Evolutionary conservation across 2,888 invertebrate genomes (phyloP).

Genomic region (Carcina quercana): DNA sequence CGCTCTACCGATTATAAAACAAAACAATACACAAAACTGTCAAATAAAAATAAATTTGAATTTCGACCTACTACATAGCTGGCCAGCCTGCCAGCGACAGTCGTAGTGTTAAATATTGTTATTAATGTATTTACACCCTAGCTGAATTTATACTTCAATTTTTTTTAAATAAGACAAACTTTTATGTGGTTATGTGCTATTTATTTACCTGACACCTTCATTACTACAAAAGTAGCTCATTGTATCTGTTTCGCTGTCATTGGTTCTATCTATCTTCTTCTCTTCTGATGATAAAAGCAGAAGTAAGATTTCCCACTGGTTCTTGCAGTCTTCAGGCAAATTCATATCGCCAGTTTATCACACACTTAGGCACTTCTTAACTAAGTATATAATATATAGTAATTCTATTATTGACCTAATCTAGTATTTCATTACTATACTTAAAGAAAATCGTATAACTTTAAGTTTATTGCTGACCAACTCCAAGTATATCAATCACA

Average conservation of each 20-base stretch:
- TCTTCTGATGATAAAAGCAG: conserved; percentile 57
- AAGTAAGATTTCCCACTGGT: conserved; percentile 62
- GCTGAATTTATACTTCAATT: not conserved
- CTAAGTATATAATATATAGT: too few relatives aligned
- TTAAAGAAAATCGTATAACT: too few relatives aligned
- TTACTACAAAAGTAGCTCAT: conserved; percentile 56
- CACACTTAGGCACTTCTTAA: conserved; percentile 14
- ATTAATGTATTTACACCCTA: not conserved
- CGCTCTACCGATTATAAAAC: too few relatives aligned
- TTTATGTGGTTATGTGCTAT: not conserved
- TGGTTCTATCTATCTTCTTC: conserved; percentile 54
- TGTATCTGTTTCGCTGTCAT: conserved; percentile 51
- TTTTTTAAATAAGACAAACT: not conserved
- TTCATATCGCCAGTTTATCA: conserved; percentile 28
- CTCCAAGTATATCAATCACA: too few relatives aligned
- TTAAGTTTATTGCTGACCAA: too few relatives aligned
- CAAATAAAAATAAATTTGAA: too few relatives aligned
- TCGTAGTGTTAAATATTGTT: too few relatives aligned
- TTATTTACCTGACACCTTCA: conserved; percentile 46
- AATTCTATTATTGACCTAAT: too few relatives aligned
- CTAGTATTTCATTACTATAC: too few relatives aligned
- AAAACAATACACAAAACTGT: too few relatives aligned
- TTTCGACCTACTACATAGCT: too few relatives aligned
- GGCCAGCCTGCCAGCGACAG: too few relatives aligned
- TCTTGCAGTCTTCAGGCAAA: conserved; percentile 51